Percentiles rank a stretch among this genome's conserved stretches.
Conservation (phyloP, 2,797 vertebrate genomes). For the Hippocampus kuda region DNA sequence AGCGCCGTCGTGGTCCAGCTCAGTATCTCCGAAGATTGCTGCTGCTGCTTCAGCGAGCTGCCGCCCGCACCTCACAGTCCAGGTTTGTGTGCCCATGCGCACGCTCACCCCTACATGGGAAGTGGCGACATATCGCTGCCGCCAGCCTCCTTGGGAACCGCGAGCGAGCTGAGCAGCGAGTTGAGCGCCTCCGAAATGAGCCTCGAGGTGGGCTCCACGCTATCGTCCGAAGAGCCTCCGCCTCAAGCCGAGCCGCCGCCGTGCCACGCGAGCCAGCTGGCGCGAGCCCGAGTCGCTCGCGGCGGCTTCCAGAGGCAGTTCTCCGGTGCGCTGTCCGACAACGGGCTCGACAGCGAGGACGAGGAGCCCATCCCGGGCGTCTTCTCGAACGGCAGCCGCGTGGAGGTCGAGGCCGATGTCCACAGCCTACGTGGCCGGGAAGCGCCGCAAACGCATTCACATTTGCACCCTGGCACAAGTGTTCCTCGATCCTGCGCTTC, state of each 20-base stretch:
- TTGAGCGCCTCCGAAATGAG: constrained; percentile 97
- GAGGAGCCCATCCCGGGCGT: constrained; percentile 93
- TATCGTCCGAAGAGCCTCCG: constrained; percentile 82
- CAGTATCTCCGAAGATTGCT: constrained; percentile 87
- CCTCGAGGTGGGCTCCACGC: constrained; percentile 94
- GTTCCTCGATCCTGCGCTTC: constrained; percentile 14
- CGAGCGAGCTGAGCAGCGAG: constrained; percentile 92
- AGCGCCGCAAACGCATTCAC: constrained; percentile 22
- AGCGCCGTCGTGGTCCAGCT: constrained; percentile 90
- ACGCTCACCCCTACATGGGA: constrained; percentile 23
- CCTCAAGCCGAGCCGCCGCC: constrained; percentile 44
- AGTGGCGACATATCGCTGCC: constrained; percentile 44
- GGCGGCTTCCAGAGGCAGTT: constrained; percentile 83
- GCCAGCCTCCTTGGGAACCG: constrained; percentile 72
- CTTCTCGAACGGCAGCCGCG: constrained; percentile 89
- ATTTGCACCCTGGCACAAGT: constrained; percentile 5
- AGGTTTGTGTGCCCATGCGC: constrained; percentile 58
- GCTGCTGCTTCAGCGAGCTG: constrained; percentile 90
- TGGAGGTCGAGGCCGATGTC: constrained; percentile 91
- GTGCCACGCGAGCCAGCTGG: constrained; percentile 21
- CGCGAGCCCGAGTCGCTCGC: constrained; percentile 14
- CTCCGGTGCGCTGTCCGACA: constrained; percentile 87
- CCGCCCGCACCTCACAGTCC: constrained; percentile 77
- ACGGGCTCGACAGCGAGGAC: constrained; percentile 91
- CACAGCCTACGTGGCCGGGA: constrained; percentile 68